These are phyloP conservation scores for Chouioia cunea DNA, from an alignment of 2,888 invertebrate genomes.

Conservation along the genomic window DNA sequence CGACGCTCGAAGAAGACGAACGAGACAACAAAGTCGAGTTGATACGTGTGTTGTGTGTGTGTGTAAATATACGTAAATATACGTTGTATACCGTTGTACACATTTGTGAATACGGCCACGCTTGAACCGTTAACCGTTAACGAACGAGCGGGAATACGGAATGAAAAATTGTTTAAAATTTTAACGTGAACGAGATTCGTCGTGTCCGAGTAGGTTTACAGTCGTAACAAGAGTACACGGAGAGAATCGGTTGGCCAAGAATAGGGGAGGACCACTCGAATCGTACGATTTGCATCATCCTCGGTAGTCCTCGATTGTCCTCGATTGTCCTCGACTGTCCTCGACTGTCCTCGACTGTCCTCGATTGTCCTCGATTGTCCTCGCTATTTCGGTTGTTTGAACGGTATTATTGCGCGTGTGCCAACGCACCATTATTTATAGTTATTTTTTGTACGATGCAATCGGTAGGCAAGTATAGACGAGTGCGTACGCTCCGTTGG, in stretches of 20 bases:
- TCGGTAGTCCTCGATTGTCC: too few species aligned
- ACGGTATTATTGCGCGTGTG: slow-evolving; percentile 39
- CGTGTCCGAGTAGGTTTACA: slow-evolving; percentile 42
- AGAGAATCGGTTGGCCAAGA: slow-evolving; percentile 23
- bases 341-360: too few species aligned
- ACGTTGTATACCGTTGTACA: slow-evolving; percentile 26
- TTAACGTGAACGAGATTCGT: slow-evolving; percentile 5
- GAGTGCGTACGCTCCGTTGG: slow-evolving; percentile 18
- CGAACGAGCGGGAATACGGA: slow-evolving; percentile 16
- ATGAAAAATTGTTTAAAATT: slow-evolving; percentile 5
- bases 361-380: too few species aligned
- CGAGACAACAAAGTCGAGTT: slow-evolving; percentile 15
- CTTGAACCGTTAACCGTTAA: slow-evolving; percentile 17
- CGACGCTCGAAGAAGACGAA: slow-evolving; percentile 2
- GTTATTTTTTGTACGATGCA: slow-evolving; percentile 1
- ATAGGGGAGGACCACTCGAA: too few species aligned
- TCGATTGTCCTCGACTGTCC: too few species aligned
- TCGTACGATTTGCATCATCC: too few species aligned
- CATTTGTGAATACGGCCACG: slow-evolving; percentile 44
- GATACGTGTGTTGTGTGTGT: slow-evolving; percentile 38
- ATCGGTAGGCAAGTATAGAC: slow-evolving; percentile 15
- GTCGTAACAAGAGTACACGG: slow-evolving; percentile 38
- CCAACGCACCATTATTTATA: slow-evolving; percentile 34
- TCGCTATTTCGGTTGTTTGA: too few species aligned
- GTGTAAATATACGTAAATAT: slow-evolving; percentile 37